These are phyloP conservation scores for Capitella teleta DNA, from an alignment of 1,140 invertebrate species.

Conservation along the genomic window DNA sequence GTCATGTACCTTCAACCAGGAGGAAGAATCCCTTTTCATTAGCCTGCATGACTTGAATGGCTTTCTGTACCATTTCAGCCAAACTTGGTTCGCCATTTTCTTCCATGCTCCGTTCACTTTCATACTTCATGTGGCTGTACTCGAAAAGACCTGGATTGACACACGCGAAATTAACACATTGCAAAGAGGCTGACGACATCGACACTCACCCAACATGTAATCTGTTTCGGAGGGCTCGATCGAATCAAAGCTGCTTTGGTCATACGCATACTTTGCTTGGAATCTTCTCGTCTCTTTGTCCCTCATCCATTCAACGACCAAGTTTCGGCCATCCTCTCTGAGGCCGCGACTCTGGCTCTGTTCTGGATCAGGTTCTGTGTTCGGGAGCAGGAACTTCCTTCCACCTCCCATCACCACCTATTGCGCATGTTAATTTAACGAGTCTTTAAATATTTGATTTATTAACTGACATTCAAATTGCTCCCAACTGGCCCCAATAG, in stretches of 20 bases:
- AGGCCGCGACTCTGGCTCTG: constrained; percentile 14
- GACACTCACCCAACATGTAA: constrained; percentile 32
- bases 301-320: constrained; percentile 43
- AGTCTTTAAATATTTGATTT: too few relatives aligned
- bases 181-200: too few relatives aligned
- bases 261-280: constrained; percentile 39
- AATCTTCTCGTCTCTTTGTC: background rate
- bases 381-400: constrained; percentile 16
- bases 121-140: constrained; percentile 66
- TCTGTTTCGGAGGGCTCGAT: constrained; percentile 49
- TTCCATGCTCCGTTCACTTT: constrained; percentile 53
- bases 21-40: constrained; percentile 76
- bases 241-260: constrained; percentile 26
- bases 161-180: background rate
- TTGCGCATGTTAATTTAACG: too few relatives aligned
- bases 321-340: constrained; percentile 18
- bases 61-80: constrained; percentile 73
- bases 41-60: constrained; percentile 67
- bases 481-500: constrained; percentile 22
- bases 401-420: constrained; percentile 31
- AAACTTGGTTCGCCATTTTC: constrained; percentile 48
- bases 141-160: constrained; percentile 49
- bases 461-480: constrained; percentile 25
- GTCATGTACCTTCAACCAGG: constrained; percentile 68
- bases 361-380: constrained; percentile 18